These are phyloP conservation scores for Lysandra coridon DNA, from an alignment of 2,888 invertebrate genomes.

Conservation along the genomic window DNA sequence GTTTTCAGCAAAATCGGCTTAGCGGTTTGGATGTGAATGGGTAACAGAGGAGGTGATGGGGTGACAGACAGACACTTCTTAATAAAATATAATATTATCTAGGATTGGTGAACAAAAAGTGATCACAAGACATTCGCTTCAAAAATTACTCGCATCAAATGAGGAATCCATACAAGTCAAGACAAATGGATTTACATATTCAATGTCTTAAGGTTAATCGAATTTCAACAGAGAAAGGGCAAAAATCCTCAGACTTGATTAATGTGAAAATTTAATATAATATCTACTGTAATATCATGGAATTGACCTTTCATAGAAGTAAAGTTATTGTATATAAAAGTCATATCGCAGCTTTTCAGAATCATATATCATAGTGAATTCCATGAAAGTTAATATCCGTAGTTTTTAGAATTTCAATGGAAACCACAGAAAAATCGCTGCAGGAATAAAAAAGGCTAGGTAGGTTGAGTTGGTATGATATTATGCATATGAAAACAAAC, in stretches of 20 bases:
- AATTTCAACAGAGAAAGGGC: background rate
- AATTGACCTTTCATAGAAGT: background rate
- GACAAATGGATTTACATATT: slow-evolving; percentile 24
- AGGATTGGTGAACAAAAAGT: background rate
- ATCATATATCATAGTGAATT: background rate
- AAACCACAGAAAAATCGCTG: background rate
- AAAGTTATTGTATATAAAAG: slow-evolving; percentile 1
- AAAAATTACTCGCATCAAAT: slow-evolving; percentile 43
- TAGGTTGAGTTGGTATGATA: no score
- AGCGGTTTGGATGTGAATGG: no score
- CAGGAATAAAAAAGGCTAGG: background rate
- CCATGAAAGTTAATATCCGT: background rate
- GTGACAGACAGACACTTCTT: no score
- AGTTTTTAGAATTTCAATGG: background rate
- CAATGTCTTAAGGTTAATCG: slow-evolving; percentile 22
- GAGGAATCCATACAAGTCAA: slow-evolving; percentile 4
- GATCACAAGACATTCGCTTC: background rate
- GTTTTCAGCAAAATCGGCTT: no score
- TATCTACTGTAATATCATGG: slow-evolving; percentile 6
- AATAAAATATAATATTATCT: background rate
- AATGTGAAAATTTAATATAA: background rate
- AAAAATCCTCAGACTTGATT: background rate
- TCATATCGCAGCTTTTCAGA: background rate
- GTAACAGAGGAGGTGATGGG: no score
- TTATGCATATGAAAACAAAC: no score